These are phyloP conservation scores for Epinotia bilunana DNA, from an alignment of 2,888 invertebrate species.

Conservation along the genomic window DNA sequence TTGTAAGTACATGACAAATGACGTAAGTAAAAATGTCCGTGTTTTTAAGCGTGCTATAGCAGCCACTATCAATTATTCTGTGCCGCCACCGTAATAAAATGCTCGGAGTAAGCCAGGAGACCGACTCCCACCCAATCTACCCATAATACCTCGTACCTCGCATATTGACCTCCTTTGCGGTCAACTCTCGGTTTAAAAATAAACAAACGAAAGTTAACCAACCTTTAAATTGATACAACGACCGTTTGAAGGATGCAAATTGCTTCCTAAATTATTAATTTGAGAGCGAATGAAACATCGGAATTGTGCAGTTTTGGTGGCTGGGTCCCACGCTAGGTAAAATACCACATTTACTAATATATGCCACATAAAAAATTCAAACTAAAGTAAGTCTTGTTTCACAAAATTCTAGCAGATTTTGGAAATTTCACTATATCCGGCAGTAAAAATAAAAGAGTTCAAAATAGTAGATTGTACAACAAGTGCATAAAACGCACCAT, in stretches of 20 bases:
- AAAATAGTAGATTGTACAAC: no score
- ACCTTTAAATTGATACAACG: constrained; percentile 38
- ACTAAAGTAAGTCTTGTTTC: not conserved
- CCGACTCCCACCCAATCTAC: not conserved
- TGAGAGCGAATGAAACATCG: not conserved
- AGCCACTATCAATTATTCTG: no score
- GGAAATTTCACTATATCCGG: not conserved
- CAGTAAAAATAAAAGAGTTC: not conserved
- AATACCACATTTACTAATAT: not conserved
- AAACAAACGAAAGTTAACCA: constrained; percentile 57
- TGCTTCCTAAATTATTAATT: constrained; percentile 20
- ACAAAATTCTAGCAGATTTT: not conserved
- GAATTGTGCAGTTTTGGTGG: not conserved
- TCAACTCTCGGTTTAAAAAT: constrained; percentile 53
- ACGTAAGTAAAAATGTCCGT: no score
- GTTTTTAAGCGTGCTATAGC: no score
- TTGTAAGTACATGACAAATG: no score
- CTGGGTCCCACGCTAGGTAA: not conserved
- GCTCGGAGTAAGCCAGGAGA: not conserved
- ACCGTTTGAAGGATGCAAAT: constrained; percentile 15
- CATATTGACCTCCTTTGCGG: constrained; percentile 55
- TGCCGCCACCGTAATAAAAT: constrained; percentile 19
- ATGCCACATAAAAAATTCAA: not conserved
- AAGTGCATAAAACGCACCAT: no score
- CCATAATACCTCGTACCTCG: constrained; percentile 37